A percentile compares a stretch with the other conserved stretches of the same genome.
phyloP scores from a whole-genome alignment of 30 jellyfish, hydroid and myxozoan genomes.

The Chrysaora quinquecirrha region DNA sequence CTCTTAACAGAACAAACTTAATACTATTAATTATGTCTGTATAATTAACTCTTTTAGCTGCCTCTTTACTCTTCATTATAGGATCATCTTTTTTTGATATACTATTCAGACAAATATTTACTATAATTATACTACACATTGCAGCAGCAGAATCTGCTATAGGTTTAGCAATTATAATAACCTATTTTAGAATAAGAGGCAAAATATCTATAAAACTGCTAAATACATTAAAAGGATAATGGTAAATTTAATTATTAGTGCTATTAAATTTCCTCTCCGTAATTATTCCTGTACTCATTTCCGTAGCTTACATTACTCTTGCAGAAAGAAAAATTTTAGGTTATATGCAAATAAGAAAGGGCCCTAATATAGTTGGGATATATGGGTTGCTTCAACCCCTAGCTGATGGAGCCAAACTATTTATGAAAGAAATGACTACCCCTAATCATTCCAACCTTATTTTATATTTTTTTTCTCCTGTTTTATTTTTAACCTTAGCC shows the following conservation, averaged over 20 bases:
- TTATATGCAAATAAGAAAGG: conserved; percentile 53
- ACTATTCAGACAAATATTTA: conserved; percentile 25
- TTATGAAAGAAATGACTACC: conserved; percentile 49
- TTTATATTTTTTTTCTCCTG: conserved; percentile 57
- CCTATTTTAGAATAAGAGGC: conserved; percentile 60
- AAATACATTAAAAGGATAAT: conserved; percentile 52
- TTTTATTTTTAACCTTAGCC: conserved; percentile 53
- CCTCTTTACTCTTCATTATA: conserved; percentile 11
- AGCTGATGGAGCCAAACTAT: conserved; percentile 75
- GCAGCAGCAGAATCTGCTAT: conserved; percentile 74
- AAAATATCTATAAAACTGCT: conserved; percentile 27
- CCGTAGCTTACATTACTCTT: conserved; percentile 63
- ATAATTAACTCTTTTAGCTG: conserved; percentile 32
- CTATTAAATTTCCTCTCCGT: not conserved
- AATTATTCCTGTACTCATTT: conserved; percentile 26
- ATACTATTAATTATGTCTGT: conserved; percentile 28
- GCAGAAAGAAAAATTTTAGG: conserved; percentile 80
- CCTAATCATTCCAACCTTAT: conserved; percentile 50
- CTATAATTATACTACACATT: conserved; percentile 34
- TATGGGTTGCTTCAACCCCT: conserved; percentile 79
- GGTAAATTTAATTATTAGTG: not conserved
- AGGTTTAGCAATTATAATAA: conserved; percentile 42
- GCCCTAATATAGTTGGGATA: conserved; percentile 81
- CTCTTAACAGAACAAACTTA: conserved; percentile 45
- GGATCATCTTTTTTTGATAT: not conserved